These are phyloP conservation scores for Lasioglossum albipes DNA, from an alignment of 1,140 invertebrate genomes.

Conservation along the genomic window DNA sequence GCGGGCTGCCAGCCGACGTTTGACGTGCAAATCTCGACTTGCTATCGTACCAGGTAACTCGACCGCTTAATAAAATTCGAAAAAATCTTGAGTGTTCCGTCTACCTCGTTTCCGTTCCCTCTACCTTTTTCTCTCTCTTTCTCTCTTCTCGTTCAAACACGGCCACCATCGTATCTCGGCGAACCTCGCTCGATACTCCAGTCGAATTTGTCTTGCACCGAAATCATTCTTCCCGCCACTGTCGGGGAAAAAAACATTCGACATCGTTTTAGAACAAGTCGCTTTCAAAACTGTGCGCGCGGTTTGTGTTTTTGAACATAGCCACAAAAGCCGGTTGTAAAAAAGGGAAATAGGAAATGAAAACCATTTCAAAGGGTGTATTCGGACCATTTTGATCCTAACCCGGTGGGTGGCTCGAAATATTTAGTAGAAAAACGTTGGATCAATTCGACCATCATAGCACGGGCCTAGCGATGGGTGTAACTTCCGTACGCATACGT, in stretches of 20 bases:
- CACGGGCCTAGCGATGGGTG: background rate
- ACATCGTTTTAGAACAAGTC: background rate
- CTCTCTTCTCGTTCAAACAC: too few species aligned
- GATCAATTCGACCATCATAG: background rate
- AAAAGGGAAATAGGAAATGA: background rate
- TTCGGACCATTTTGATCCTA: slow-evolving; percentile 1
- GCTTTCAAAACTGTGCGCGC: background rate
- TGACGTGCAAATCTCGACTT: slow-evolving; percentile 55
- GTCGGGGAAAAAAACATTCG: background rate
- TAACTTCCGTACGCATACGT: background rate
- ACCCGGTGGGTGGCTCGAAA: background rate
- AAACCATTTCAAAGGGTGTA: background rate
- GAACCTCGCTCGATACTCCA: too few species aligned
- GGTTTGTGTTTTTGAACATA: background rate
- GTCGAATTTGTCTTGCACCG: too few species aligned
- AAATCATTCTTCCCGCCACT: too few species aligned
- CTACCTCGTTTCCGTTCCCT: background rate
- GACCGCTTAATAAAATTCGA: slow-evolving; percentile 47
- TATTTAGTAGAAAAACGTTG: background rate
- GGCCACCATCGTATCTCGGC: too few species aligned
- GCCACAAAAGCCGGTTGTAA: background rate
- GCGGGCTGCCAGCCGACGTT: slow-evolving; percentile 46
- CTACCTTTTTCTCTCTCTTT: too few species aligned
- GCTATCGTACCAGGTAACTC: slow-evolving; percentile 29
- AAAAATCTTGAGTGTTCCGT: slow-evolving; percentile 1